phyloP scores from a whole-genome alignment of 1,140 invertebrate genomes.

The Brachystomella parvula region DNA sequence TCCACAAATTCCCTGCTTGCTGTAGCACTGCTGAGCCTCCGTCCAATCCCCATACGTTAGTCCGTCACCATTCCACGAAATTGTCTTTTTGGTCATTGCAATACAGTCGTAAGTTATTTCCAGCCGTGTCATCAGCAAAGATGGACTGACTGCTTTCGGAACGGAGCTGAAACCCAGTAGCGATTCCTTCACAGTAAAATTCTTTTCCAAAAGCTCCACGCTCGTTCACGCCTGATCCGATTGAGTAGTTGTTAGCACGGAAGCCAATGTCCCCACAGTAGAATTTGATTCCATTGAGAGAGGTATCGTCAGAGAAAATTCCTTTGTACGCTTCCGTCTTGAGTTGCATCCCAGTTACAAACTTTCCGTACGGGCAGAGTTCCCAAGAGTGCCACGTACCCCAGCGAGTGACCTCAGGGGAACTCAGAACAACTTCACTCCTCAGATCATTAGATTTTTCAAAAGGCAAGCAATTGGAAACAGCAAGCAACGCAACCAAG shows the following conservation, averaged over 20 bases:
- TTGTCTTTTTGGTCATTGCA: conserved; percentile 12
- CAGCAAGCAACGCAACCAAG: no score
- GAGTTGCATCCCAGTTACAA: conserved; percentile 19
- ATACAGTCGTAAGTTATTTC: conserved; percentile 18
- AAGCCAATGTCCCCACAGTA: conserved; percentile 24
- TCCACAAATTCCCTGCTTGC: conserved; percentile 25
- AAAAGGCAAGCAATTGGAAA: no score
- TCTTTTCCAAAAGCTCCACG: conserved; percentile 18
- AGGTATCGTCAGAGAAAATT: conserved; percentile 15
- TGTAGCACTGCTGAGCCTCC: conserved; percentile 12
- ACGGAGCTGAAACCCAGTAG: conserved; percentile 26
- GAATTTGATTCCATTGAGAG: conserved; percentile 28
- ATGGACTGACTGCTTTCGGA: conserved; percentile 11
- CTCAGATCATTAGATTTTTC: no score
- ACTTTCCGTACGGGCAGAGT: conserved; percentile 14
- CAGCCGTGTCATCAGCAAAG: conserved; percentile 21
- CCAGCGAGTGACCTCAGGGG: conserved; percentile 18
- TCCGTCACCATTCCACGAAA: conserved; percentile 21
- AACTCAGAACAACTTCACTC: conserved; percentile 40
- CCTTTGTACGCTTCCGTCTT: conserved; percentile 17
- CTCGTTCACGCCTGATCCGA: conserved; percentile 4
- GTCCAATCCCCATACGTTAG: conserved; percentile 20
- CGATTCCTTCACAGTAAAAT: conserved; percentile 21
- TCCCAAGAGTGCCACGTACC: conserved; percentile 17
- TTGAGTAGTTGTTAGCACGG: not conserved